Percentiles rank a stretch among this genome's conserved stretches.
phyloP scores from a whole-genome alignment of 1,140 invertebrate species.

The Maniola jurtina region DNA sequence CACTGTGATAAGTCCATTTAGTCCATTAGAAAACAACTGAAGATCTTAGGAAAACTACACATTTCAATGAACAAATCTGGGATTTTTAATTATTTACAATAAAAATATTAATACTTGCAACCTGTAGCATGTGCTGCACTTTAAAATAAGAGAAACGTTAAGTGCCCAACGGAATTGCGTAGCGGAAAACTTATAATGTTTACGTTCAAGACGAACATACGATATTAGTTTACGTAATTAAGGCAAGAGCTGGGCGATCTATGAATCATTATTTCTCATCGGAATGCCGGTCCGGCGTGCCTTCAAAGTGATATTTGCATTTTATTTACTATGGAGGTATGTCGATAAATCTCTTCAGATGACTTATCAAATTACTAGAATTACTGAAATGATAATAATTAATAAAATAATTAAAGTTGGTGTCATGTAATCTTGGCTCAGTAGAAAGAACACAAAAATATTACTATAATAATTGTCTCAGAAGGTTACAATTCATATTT shows the following conservation, averaged over 20 bases:
- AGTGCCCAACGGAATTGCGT: slow-evolving; percentile 33
- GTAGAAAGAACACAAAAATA: no score
- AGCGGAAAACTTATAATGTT: slow-evolving; percentile 39
- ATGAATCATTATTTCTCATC: slow-evolving; percentile 41
- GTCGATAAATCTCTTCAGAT: neutral
- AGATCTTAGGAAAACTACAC: no score
- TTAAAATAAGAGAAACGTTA: slow-evolving; percentile 3
- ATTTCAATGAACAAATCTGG: no score
- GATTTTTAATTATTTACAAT: no score
- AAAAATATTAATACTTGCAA: no score
- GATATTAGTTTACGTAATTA: slow-evolving; percentile 41
- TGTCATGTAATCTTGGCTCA: no score
- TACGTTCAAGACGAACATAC: slow-evolving; percentile 36
- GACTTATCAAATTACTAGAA: neutral
- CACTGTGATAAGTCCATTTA: no score
- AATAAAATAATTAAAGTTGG: neutral
- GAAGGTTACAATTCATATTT: no score
- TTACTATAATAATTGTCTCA: no score
- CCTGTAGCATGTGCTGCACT: neutral
- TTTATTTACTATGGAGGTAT: slow-evolving; percentile 19
- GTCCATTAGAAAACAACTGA: no score
- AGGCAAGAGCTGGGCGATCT: slow-evolving; percentile 26
- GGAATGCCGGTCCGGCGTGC: slow-evolving; percentile 30
- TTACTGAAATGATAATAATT: neutral
- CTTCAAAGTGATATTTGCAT: slow-evolving; percentile 17